These are phyloP conservation scores for Hirtodrosophila confusa DNA, from an alignment of 2,888 invertebrate genomes.

Conservation along the genomic window DNA sequence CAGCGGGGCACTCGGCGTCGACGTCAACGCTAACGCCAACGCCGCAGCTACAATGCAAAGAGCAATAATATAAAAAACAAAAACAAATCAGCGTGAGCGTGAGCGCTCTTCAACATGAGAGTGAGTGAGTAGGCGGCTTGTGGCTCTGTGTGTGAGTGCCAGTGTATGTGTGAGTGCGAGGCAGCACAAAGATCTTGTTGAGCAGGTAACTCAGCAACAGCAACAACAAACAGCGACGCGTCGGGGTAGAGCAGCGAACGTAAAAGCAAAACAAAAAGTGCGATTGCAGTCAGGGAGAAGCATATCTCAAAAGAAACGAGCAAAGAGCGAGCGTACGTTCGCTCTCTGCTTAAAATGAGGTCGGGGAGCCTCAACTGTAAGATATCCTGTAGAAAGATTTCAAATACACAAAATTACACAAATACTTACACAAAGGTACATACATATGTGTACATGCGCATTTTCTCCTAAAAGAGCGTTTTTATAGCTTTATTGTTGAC, in stretches of 20 bases:
- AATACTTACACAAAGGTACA: no score
- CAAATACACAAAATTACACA: background rate
- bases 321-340: slow-evolving; percentile 37
- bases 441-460: no score
- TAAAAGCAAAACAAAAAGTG: slow-evolving; percentile 81
- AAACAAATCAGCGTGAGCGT: slow-evolving; percentile 41
- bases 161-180: slow-evolving; percentile 32
- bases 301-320: slow-evolving; percentile 13
- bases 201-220: slow-evolving; percentile 67
- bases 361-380: slow-evolving; percentile 1
- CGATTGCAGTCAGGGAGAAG: slow-evolving; percentile 59
- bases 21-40: slow-evolving; percentile 17
- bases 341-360: slow-evolving; percentile 29
- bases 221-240: slow-evolving; percentile 31
- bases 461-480: no score
- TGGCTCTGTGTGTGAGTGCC: slow-evolving; percentile 15
- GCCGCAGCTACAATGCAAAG: slow-evolving; percentile 35
- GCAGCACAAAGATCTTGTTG: slow-evolving; percentile 74
- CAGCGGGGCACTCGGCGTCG: slow-evolving; percentile 36
- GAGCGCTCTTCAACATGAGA: slow-evolving; percentile 38
- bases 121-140: slow-evolving; percentile 58
- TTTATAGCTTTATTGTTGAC: no score
- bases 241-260: slow-evolving; percentile 67
- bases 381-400: slow-evolving; percentile 15
- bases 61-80: slow-evolving; percentile 45